Base-by-base conservation (phyloP, 1,140 invertebrate genomes). In the Cotesia vestalis region DNA sequence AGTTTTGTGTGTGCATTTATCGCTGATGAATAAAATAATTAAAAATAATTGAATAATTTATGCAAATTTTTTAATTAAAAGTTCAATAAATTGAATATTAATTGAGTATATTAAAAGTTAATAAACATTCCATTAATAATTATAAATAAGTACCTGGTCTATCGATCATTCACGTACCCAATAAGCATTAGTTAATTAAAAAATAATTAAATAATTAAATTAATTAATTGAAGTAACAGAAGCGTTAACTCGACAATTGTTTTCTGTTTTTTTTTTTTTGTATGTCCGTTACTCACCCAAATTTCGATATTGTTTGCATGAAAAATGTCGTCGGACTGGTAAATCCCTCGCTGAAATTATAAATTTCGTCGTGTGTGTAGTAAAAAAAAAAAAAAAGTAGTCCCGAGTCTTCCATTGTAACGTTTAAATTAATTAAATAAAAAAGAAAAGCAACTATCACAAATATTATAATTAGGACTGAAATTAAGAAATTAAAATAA, bases 231-330 rank as follows among this genome's bases (percentile, higher is more conserved):
- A 55, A 14, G 5, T 55, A 14, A n/a, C 8, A 51, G 12, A n/a
- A 55, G 53, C 17, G 53, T 55, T 14, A 55, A 6, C n/a, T 4
- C n/a, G 12, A 55, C n/a, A 5, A 55, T 55, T 17, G 53, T 14
- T 55, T 55, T 55, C 9, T n/a, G 5, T n/a, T 55, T 55, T 55
- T 17, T n/a, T 70, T 59, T 52, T 73, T 78, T 77, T 80, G 74
- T 80, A 2, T 66, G 9, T 76, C 81, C 85, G 82, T 85, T 85
- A 92, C 91, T 90, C 91, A 92, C 91, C 91, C 91, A 87, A 91
- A 91, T 86, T 90, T 90, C 87, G 90, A 90, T 88, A 92, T 88
- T 83, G 89, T 91, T 89, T 91, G 88, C 88, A 89, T 89, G 89
- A 91, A 89, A 91, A 91, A 90, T 89, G 89, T 86, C 88, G 90